Conservation (phyloP, 2,797 vertebrate species). For the Sarcophilus harrisii region DNA sequence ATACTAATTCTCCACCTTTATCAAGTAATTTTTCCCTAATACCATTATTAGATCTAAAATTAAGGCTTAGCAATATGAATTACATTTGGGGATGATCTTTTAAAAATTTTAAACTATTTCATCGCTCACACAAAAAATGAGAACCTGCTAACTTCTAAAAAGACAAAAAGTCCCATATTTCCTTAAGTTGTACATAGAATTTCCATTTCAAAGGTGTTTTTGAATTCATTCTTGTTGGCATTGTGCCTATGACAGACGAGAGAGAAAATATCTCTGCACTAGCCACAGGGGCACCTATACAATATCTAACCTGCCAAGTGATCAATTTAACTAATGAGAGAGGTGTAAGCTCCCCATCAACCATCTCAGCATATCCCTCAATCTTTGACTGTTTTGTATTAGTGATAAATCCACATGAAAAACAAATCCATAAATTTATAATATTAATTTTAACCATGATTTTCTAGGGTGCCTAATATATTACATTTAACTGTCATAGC, state of each 20-base stretch:
- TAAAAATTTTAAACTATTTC: background rate
- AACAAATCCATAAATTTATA: slow-evolving; percentile 29
- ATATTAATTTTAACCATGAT: slow-evolving; percentile 21
- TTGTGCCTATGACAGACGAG: background rate
- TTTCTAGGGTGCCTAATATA: slow-evolving; percentile 25
- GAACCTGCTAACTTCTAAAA: slow-evolving; percentile 8
- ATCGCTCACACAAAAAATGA: slow-evolving; percentile 27
- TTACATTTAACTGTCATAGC: background rate
- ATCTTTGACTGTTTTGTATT: slow-evolving; percentile 8
- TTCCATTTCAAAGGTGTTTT: slow-evolving; percentile 8
- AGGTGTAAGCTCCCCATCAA: slow-evolving; percentile 36
- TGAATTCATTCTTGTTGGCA: slow-evolving; percentile 18
- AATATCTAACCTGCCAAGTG: slow-evolving; percentile 42
- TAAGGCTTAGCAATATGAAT: background rate
- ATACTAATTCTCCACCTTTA: background rate
- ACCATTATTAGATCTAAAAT: slow-evolving; percentile 1
- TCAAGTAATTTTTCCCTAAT: background rate
- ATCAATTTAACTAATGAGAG: slow-evolving; percentile 61
- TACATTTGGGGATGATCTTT: slow-evolving; percentile 25
- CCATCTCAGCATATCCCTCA: slow-evolving; percentile 19
- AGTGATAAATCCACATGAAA: slow-evolving; percentile 31
- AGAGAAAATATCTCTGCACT: slow-evolving; percentile 20
- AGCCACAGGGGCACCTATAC: background rate
- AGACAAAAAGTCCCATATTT: background rate
- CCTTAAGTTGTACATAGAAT: background rate